These are phyloP conservation scores for Vanessa atalanta DNA, from an alignment of 1,140 invertebrate species.

Conservation along the genomic window DNA sequence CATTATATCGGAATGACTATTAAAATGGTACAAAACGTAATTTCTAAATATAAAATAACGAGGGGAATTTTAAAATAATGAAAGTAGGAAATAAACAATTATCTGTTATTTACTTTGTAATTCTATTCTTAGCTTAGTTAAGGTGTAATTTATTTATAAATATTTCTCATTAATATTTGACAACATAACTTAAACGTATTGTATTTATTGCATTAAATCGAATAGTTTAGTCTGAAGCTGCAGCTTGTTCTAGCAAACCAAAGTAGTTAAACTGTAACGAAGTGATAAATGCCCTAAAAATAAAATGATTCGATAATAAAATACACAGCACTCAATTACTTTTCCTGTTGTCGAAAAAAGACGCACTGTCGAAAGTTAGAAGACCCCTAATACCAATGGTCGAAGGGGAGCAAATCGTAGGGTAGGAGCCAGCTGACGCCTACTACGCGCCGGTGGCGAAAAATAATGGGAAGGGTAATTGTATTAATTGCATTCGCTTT, in stretches of 20 bases:
- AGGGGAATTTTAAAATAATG: neutral
- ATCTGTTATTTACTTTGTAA: too few species aligned
- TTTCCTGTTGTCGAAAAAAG: neutral
- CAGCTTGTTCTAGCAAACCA: too few species aligned
- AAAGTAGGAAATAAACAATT: neutral
- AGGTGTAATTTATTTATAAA: too few species aligned
- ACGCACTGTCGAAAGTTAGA: neutral
- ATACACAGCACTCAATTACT: neutral
- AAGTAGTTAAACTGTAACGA: too few species aligned
- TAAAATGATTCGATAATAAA: neutral
- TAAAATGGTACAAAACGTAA: slow-evolving; percentile 15
- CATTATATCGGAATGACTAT: slow-evolving; percentile 31
- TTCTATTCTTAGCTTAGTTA: too few species aligned
- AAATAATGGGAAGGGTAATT: slow-evolving; percentile 35
- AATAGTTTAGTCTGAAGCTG: too few species aligned
- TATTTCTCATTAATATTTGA: too few species aligned
- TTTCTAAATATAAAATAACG: neutral
- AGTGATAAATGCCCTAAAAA: too few species aligned
- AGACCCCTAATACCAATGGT: slow-evolving; percentile 25
- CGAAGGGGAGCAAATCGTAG: slow-evolving; percentile 27
- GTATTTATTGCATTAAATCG: too few species aligned
- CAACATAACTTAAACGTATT: too few species aligned
- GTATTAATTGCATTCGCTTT: slow-evolving; percentile 27
- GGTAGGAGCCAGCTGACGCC: slow-evolving; percentile 31
- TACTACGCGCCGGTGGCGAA: slow-evolving; percentile 29